Evolutionary conservation across 2,113 vertebrate species (phyloP), one percentile per base, ranked within the genome.

Genomic region (Psilopogon haemacephalus): DNA sequence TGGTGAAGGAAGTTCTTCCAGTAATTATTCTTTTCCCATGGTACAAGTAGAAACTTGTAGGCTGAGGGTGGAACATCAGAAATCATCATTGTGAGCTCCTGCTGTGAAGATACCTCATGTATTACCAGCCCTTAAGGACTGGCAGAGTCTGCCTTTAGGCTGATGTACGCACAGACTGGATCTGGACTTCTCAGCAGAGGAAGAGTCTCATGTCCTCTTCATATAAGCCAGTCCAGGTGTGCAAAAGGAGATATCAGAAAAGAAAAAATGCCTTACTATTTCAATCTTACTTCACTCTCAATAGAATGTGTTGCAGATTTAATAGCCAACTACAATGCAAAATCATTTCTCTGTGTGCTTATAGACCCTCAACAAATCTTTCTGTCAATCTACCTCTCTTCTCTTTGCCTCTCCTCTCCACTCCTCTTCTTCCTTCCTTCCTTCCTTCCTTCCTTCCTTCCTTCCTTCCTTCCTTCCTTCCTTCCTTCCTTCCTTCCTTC

Each of bases 91-190:
- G 14, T 11, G 52, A 38, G 52, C 26, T 32, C 21, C 35, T 8
- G 32, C 24, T 32, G 11, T 7, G 40, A 33, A 1, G 8, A 9
- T 27, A 46, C n/a, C 19, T 38, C 3, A 1, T 1, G 1, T 0
- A 1, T n/a, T 40, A 23, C n/a, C 44, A 48, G 38, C 30, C 30
- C 1, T 0, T 11, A 6, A 16, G 12, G 12, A 32, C 44, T 54
- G n/a, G 20, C 35, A 19, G 26, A 24, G 62, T 33, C 28, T 23
- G 27, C 37, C 42, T 40, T 3, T 1, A 33, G 46, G 63, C 11
- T 56, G 33, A 5, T 0, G 3, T 8, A 30, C 0, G 2, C 11
- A 23, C 11, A 30, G 44, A 5, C 21, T 44, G 52, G 15, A 8
- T 50, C 28, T 55, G 58, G 27, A 32, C 6, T 14, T 44, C 17